Evolutionary conservation across 2,113 vertebrate species (phyloP).

Genomic region (Neoarius graeffei): DNA sequence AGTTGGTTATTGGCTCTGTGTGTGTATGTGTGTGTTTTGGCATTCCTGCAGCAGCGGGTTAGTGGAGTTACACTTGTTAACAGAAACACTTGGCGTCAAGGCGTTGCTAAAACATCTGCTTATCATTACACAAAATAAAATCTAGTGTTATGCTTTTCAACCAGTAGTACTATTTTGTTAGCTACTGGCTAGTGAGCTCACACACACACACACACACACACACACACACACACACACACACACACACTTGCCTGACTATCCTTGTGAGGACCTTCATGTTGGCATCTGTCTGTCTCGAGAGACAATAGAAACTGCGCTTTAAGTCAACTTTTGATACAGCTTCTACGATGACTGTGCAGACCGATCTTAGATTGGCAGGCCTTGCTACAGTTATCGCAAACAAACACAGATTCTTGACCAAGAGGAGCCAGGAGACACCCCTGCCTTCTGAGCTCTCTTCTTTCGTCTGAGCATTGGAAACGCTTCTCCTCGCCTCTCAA

Average conservation of each 20-base stretch:
- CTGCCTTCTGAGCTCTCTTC: too few relatives aligned
- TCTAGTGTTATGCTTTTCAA: constrained; percentile 2
- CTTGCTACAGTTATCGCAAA: too few relatives aligned
- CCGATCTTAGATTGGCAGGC: too few relatives aligned
- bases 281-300: too few relatives aligned
- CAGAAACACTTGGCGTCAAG: constrained; percentile 15
- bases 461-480: too few relatives aligned
- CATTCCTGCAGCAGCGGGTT: constrained; percentile 15
- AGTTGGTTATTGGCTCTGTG: neutral
- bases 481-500: too few relatives aligned
- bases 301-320: too few relatives aligned
- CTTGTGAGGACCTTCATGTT: too few relatives aligned
- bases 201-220: neutral
- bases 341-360: too few relatives aligned
- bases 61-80: constrained; percentile 13
- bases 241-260: neutral
- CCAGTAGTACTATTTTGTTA: neutral
- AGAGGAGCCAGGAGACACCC: too few relatives aligned
- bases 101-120: constrained; percentile 51
- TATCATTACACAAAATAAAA: constrained; percentile 37
- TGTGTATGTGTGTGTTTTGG: constrained; percentile 10
- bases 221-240: neutral
- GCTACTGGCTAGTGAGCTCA: neutral
- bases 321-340: too few relatives aligned
- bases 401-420: too few relatives aligned